Base-by-base conservation (phyloP, 2,113 vertebrate genomes). In the Percina caprodes region DNA sequence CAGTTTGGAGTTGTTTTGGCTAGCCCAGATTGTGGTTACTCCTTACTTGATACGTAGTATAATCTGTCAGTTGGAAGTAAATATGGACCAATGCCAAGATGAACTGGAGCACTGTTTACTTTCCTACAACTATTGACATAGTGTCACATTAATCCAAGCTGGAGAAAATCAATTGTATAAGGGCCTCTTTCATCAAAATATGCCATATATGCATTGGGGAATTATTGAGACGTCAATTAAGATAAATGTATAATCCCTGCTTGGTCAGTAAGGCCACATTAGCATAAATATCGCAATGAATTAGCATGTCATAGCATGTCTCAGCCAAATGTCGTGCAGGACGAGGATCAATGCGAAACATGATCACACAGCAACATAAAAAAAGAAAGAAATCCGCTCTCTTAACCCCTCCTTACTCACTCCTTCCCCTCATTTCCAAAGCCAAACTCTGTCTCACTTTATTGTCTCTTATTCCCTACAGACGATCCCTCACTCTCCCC, bases 181-280 rank as follows among this genome's bases (percentile, higher is more conserved):
- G 80, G 83, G 78, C 70, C 19, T 63, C 73, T 91, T 92, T 90
- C 73, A 83, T 88, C 85, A 89, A 86, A 91, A 91, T 72, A 86
- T 80, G 87, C 74, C 86, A 85, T 66, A 70, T 69, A 90, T 39
- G 75, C 73, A 6, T 42, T 56, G 13, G 74, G 79, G 81, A 92
- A 86, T 89, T 89, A 94, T 86, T 84, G 84, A 84, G 86, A 87
- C 52, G 60, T 89, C 89, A 90, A 91, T 92, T 89, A 90, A 90
- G 88, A 90, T 92, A 76, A 79, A 89, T 88, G 88, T 83, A 68
- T 80, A 74, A 86, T 86, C 80, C 86, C 61, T 62, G 1, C 55
- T 87, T 15, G 49, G 80, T 86, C 74, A 76, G 68, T 30, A 48
- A 71, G 70, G 30, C 15, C 0, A 23, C 68, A 92, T 92, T 92